Evolutionary conservation across 2,113 vertebrate species (phyloP), one percentile per base, ranked within the genome.

Genomic region (Saguinus imperator): DNA sequence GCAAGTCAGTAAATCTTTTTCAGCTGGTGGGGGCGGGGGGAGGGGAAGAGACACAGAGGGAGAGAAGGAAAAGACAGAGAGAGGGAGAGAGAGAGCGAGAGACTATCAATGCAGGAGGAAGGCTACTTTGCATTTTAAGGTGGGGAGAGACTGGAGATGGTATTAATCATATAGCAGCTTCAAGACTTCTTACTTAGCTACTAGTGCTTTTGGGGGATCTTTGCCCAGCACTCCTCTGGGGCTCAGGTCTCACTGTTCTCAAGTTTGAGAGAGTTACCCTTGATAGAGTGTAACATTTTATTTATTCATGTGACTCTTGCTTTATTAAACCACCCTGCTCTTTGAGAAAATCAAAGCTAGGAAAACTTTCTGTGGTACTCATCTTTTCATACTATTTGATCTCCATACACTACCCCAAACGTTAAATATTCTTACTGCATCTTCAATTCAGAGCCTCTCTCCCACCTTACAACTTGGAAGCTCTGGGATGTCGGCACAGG

Each of bases 321-420:
- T 87, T 94, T 81, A 77, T 88, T 83, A 70, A 40, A 58, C 35
- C 17, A 83, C 40, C 13, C 35, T 82, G 17, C 76, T 18, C 13
- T 94, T 91, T 70, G n/a, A 87, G 76, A 96, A 88, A 91, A 76
- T 82, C 68, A 57, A 70, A 21, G 43, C 11, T 70, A 58, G 50
- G 58, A 83, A 83, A 96, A 87, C 8, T 75, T 11, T 85, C 20
- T 66, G 35, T 89, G 58, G 72, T 61, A 72, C 35, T 72, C 37
- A 75, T 75, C 25, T 88, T 35, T 48, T 58, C 16, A 9, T 32
- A 58, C 25, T 66, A 92, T 18, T 48, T 68, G 43, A 89, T 57
- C 40, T 25, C 9, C 16, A 82, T 8, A n/a, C 50, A 21, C 57
- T 91, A 58, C 32, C 57, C 14, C 40, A 83, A 52, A 92, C 27